phyloP scores from a whole-genome alignment of 2,888 invertebrate species.

The Entomobrya multifasciata region DNA sequence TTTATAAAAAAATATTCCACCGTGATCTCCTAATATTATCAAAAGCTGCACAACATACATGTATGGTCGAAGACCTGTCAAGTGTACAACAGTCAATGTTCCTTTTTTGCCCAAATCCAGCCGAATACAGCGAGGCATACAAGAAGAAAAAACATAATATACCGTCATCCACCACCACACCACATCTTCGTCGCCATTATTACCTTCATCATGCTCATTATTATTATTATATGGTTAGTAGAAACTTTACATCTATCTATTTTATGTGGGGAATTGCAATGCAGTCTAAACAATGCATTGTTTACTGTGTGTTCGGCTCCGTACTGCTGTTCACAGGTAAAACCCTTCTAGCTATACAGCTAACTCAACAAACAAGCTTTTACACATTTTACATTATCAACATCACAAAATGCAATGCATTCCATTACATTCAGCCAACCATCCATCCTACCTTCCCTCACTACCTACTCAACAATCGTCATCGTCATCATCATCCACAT shows the following conservation, averaged over 20 bases:
- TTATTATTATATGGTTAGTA: constrained; percentile 33
- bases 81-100: constrained; percentile 43
- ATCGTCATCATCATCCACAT: background rate
- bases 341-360: constrained; percentile 55
- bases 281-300: background rate
- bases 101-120: constrained; percentile 63
- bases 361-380: too few species aligned
- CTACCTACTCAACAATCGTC: background rate
- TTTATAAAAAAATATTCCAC: constrained; percentile 30
- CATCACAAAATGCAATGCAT: background rate
- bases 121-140: background rate
- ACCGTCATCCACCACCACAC: constrained; percentile 14
- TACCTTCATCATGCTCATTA: constrained; percentile 32
- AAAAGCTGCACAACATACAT: background rate
- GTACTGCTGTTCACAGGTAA: background rate
- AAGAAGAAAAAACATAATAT: too few species aligned
- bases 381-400: background rate
- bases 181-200: constrained; percentile 4
- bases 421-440: background rate
- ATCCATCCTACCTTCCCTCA: background rate
- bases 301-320: background rate
- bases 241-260: constrained; percentile 10
- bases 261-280: background rate
- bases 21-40: constrained; percentile 1
- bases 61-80: constrained; percentile 68